Percentiles rank a stretch among this genome's conserved stretches.
Conservation (phyloP, 2,888 invertebrate genomes). For the Mantis religiosa region DNA sequence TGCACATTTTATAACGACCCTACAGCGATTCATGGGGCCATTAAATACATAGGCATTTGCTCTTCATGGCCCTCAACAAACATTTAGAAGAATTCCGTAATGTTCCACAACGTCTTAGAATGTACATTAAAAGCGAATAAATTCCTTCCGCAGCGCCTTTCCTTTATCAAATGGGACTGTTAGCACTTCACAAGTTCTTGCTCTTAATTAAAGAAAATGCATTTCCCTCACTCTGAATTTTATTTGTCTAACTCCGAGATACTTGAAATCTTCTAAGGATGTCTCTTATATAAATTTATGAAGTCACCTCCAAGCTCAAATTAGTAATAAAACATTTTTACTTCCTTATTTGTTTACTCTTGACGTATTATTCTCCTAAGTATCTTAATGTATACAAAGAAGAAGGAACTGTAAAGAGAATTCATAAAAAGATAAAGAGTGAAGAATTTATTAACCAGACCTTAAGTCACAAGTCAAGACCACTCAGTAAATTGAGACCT, state of each 20-base stretch:
- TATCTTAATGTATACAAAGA: no score
- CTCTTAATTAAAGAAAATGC: not conserved
- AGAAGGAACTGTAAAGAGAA: no score
- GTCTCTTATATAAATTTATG: no score
- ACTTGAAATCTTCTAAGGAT: not conserved
- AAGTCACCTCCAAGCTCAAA: no score
- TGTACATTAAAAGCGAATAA: not conserved
- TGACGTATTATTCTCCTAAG: no score
- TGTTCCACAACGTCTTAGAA: not conserved
- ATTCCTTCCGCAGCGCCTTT: not conserved
- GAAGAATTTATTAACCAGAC: no score
- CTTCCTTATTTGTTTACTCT: no score
- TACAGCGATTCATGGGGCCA: not conserved
- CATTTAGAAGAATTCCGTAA: not conserved
- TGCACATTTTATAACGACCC: not conserved
- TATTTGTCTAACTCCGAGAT: not conserved
- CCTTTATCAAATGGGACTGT: not conserved
- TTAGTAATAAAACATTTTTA: no score
- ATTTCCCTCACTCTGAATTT: not conserved
- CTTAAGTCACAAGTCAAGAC: no score
- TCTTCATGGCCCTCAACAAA: not conserved
- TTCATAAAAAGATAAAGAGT: no score
- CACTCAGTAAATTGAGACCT: no score
- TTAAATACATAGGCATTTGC: not conserved
- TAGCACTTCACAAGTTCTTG: not conserved